phyloP scores from a whole-genome alignment of 2,888 invertebrate genomes.

The Leucophenga montana region DNA sequence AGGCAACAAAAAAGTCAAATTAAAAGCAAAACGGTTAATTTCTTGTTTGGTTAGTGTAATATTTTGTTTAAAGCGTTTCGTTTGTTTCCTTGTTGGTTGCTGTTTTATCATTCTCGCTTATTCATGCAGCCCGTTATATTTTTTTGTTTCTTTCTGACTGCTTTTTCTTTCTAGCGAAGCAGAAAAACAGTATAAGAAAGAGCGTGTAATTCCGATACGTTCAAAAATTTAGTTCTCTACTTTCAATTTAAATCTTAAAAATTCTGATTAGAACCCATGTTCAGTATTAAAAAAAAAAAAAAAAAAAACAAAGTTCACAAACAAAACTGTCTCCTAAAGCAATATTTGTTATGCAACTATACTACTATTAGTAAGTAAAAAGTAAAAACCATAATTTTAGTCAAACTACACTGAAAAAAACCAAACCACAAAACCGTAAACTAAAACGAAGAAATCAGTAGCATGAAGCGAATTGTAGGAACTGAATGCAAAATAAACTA shows the following conservation, averaged over 20 bases:
- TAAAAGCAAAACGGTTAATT: too few species aligned
- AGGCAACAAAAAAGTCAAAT: too few species aligned
- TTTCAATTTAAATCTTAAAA: slow-evolving; percentile 18
- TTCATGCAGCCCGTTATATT: too few species aligned
- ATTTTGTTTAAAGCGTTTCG: too few species aligned
- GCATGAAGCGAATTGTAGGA: slow-evolving; percentile 18
- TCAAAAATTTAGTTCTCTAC: slow-evolving; percentile 30
- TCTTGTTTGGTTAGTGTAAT: too few species aligned
- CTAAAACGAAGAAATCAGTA: slow-evolving; percentile 41
- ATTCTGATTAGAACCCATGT: slow-evolving; percentile 22
- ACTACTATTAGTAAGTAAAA: slow-evolving; percentile 9
- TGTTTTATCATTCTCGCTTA: too few species aligned
- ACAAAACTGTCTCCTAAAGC: slow-evolving; percentile 26
- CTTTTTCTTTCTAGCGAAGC: too few species aligned
- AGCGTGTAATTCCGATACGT: too few species aligned
- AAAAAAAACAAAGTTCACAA: slow-evolving; percentile 9
- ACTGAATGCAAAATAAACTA: slow-evolving; percentile 38
- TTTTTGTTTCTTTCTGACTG: too few species aligned
- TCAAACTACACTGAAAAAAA: slow-evolving; percentile 31
- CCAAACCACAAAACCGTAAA: slow-evolving; percentile 41
- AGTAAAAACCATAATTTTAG: slow-evolving; percentile 33
- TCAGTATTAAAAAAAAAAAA: not conserved
- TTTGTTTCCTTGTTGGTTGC: too few species aligned
- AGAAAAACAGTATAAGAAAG: too few species aligned
- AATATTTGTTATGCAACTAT: not conserved